Conservation (phyloP, 2,888 invertebrate genomes). For the Agrochola macilenta region DNA sequence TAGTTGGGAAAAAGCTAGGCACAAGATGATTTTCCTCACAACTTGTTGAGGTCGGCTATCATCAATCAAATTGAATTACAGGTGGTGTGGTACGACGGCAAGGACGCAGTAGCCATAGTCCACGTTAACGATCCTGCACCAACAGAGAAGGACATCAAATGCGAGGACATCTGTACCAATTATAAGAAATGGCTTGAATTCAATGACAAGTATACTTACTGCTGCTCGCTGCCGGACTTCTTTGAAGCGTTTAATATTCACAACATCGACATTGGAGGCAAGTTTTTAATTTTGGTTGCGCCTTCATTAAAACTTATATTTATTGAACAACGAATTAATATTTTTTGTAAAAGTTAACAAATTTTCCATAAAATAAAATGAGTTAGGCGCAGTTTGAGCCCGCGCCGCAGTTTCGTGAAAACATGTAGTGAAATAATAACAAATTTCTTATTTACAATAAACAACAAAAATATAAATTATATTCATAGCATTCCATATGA, state of each 20-base stretch:
- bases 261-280: slow-evolving; percentile 45
- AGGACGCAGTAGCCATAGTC: slow-evolving; percentile 53
- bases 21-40: background rate
- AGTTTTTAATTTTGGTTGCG: slow-evolving; percentile 14
- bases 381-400: too few relatives aligned
- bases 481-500: too few relatives aligned
- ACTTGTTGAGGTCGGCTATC: background rate
- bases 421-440: too few relatives aligned
- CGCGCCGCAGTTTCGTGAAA: too few relatives aligned
- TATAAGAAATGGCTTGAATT: slow-evolving; percentile 35
- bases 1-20: too few relatives aligned
- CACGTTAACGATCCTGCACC: slow-evolving; percentile 62
- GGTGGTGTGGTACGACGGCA: slow-evolving; percentile 46
- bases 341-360: too few relatives aligned
- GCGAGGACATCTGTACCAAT: slow-evolving; percentile 35
- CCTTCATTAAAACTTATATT: too few relatives aligned
- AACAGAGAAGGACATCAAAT: slow-evolving; percentile 56
- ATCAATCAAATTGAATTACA: slow-evolving; percentile 20
- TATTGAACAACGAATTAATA: too few relatives aligned
- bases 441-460: too few relatives aligned
- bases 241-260: slow-evolving; percentile 40
- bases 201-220: slow-evolving; percentile 55
- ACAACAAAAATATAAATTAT: too few relatives aligned
- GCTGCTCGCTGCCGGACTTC: slow-evolving; percentile 61
- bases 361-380: too few relatives aligned